Base-by-base conservation (phyloP, 2,797 vertebrate genomes). In the Agapornis canus region DNA sequence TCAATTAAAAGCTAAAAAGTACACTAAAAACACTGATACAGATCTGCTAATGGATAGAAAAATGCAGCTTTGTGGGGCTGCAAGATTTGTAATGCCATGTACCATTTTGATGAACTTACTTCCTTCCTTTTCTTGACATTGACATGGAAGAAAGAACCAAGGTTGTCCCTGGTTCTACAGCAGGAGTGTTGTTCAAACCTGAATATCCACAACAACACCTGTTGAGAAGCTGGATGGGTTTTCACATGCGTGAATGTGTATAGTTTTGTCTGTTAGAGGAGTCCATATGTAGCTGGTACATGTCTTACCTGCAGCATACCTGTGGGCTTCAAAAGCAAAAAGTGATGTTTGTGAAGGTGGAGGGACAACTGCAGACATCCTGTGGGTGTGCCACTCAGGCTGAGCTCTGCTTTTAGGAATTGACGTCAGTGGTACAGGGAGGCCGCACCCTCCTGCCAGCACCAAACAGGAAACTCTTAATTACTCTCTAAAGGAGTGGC, bases 381-480 rank as follows among this genome's bases (percentile, higher is more conserved):
- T 89, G 69, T 89, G 95, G 95, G 97, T 96, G 96, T 92, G 95
- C 95, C 63, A 83, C 92, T 25, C 54, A 32, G 86, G 70, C 96
- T 92, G 63, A 97, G 18, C 31, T 70, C 96, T 94, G 57, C 86
- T 96, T 98, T 97, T 97, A 97, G 97, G 94, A 94, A 91, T 60
- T 92, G 42, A 94, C 82, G 84, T 97, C 95, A 85, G 63, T 66
- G 61, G 79, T 91, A 31, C 40, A 76, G 80, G 75, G 70, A 94
- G 92, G 75, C 97, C 95, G 89, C 91, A 88, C 97, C 96, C 95
- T 89, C 35, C 73, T 79, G 66, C 80, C 90, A 82, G 48, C 90
- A 51, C 90, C 73, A 90, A 95, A 93, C 94, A 97, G 97, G 97
- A 97, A 95, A 87, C 84, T 96, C 96, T 97, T 97, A 97, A 98